Conservation (phyloP, 2,113 vertebrate genomes). For the Parus major region DNA sequence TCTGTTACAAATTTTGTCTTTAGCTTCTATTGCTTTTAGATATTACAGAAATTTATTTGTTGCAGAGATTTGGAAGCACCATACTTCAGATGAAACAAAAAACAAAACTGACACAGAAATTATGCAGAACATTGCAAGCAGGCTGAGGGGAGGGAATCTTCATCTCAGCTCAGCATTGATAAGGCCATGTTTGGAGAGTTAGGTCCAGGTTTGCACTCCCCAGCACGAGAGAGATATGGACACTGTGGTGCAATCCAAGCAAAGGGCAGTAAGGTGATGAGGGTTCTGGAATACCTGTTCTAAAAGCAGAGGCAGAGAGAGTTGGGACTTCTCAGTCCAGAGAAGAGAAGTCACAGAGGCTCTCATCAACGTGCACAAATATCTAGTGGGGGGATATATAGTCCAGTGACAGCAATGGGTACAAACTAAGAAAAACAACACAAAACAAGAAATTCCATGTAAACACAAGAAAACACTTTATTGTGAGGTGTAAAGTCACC, state of each 20-base stretch:
- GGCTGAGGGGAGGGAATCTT: not conserved
- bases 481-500: not conserved
- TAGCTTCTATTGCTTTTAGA: not conserved
- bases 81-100: not conserved
- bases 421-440: not conserved
- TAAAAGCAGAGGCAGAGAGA: not conserved
- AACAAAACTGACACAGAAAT: not conserved
- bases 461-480: not conserved
- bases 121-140: not conserved
- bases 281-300: too few relatives aligned
- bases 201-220: not conserved
- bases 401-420: not conserved
- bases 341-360: not conserved
- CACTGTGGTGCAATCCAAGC: not conserved
- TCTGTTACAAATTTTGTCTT: not conserved
- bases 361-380: not conserved
- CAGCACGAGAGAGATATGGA: not conserved
- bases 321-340: not conserved
- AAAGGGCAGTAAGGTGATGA: not conserved
- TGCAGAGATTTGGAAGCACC: not conserved
- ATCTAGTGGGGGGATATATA: not conserved
- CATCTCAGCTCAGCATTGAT: not conserved
- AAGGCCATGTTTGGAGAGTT: not conserved
- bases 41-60: not conserved
- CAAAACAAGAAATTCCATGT: not conserved